Base-by-base conservation (phyloP, 2,888 invertebrate species). In the Drosophila putrida region DNA sequence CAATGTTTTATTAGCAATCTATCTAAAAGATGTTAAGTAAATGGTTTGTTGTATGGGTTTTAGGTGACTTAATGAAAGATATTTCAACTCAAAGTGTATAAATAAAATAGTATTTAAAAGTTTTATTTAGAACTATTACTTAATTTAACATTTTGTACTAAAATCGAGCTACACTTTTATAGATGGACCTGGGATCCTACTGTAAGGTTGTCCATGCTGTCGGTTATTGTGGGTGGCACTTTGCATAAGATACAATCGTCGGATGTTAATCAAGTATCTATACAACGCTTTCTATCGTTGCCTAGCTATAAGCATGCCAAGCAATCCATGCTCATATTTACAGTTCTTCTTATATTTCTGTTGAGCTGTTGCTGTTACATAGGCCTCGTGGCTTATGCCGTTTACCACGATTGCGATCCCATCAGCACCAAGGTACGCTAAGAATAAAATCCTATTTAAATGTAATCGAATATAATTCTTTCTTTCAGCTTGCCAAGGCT, bases 211-310 rank as follows among this genome's bases (percentile, higher is more conserved):
- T 96, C 97, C 0, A 93, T 97, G 72, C 96, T 96, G 95, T 95
- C 95, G 6, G 93, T 97, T 4, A 92, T 95, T 3, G 91, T 97
- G 54, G 97, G 97, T 10, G 96, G 96, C 0, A 94, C 95, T 25
- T 91, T 96, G 57, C 96, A 96, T 85, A 96, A 96, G 95, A 92
- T 97, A 6, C 96, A 96, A 90, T 94, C 95, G 8, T 95, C 96
- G 64, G 94, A 95, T 2, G 95, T 96, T 6, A 97, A 96, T 92
- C 98, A 98, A 91, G 95, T 95, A 15, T 97, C 97, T 95, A 95
- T 97, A 9, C 98, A 98, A 90, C 93, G 97, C 66, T 97, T 97
- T 80, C 93, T 97, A 53, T 94, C 97, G 0, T 93, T 97, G 43
- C 96, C 96, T 0, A 95, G 94, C 5, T 90, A 96, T 28, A 93